Base-by-base conservation (phyloP, 2,888 invertebrate genomes). In the Acleris cristana region DNA sequence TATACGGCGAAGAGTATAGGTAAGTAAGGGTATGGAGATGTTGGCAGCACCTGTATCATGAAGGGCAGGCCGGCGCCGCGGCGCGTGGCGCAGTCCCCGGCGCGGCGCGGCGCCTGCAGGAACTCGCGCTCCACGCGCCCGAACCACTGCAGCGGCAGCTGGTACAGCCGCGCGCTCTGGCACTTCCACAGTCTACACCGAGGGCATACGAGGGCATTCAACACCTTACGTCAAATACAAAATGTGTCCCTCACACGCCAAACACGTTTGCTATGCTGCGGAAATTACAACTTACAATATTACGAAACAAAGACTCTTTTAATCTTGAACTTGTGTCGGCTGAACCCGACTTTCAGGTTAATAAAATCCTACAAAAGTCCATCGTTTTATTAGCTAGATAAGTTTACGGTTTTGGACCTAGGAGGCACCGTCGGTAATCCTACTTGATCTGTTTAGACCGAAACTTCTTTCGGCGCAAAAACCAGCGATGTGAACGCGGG, bases 21-120 rank as follows among this genome's bases (percentile, higher is more conserved):
- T 3, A 3, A 3, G 23, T 23, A 3, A 23, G 23, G 23, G 21
- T 23, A 34, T 34, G 12, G 12, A 10, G 34, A 0, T 34, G 34
- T 3, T 3, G 34, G 34, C 12, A 10, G 3, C 72, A 96, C 96
- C 94, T 97, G 96, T 73, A 98, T 95, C 94, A 98, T 96, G 83
- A 97, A 99, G 0, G 99, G 99, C 64, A 99, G 94, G 0, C 99
- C 99, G 14, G 98, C 99, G 85, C 98, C 98, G 70, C 99, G 93
- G 23, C 99, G 92, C 0, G 99, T 99, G 6, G 97, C 55, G 60
- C 65, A 54, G 14, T 40, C 49, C 40, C 56, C 73, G 64, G 96
- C 76, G 0, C 18, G 16, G 80, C 23, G 40, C 51, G 54, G 21
- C 4, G 60, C 44, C 55, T n/a, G 2, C 60, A 30, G 19, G 19